These are phyloP conservation scores for Brachyhypopomus gauderio DNA, from an alignment of 2,113 vertebrate genomes.

Conservation along the genomic window DNA sequence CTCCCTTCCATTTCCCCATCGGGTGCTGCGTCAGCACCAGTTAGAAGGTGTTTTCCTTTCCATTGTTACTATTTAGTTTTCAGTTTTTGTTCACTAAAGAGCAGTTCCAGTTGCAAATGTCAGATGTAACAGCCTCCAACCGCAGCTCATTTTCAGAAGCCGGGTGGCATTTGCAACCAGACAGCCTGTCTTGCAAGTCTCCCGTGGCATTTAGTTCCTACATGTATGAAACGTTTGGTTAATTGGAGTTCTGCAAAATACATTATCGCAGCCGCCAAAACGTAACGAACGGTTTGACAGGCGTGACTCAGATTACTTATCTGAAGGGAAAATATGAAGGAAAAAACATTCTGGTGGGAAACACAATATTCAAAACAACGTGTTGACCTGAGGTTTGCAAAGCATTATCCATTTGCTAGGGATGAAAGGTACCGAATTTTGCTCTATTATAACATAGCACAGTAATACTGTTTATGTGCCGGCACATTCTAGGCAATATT, in stretches of 20 bases:
- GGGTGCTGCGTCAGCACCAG: background rate
- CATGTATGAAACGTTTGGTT: background rate
- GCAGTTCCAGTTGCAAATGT: slow-evolving; percentile 9
- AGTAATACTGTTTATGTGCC: no score
- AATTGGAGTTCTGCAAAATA: background rate
- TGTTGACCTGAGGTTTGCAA: background rate
- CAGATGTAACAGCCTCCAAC: background rate
- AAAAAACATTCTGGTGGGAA: background rate
- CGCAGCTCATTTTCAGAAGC: background rate
- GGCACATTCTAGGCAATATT: no score
- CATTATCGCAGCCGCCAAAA: slow-evolving; percentile 5
- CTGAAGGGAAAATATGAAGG: background rate
- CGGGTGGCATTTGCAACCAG: slow-evolving; percentile 4
- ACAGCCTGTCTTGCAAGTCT: background rate
- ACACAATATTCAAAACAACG: background rate
- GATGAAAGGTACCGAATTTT: no score
- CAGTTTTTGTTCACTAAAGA: slow-evolving; percentile 15
- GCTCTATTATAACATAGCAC: no score
- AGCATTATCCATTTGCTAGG: no score
- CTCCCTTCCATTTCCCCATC: no score
- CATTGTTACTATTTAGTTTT: background rate
- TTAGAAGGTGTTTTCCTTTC: background rate
- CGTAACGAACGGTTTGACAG: background rate
- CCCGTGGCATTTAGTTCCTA: slow-evolving; percentile 24
- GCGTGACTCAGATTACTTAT: background rate